These are phyloP conservation scores for Idaea biselata DNA, from an alignment of 2,888 invertebrate genomes.

Conservation along the genomic window DNA sequence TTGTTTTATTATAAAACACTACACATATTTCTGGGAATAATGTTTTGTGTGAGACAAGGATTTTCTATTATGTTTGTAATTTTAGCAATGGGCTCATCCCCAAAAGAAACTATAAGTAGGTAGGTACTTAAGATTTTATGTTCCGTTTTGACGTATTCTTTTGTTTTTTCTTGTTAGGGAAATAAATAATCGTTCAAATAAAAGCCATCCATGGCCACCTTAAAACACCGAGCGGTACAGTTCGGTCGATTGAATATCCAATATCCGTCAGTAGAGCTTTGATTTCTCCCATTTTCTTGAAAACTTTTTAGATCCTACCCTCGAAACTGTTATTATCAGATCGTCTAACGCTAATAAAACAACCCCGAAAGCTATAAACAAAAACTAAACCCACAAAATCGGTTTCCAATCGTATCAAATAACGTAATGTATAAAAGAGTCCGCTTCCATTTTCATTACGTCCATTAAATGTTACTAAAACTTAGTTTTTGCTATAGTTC, in stretches of 20 bases:
- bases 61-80: too few relatives aligned
- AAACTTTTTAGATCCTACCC: neutral
- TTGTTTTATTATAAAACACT: too few relatives aligned
- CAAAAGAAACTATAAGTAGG: too few relatives aligned
- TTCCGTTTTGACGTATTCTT: too few relatives aligned
- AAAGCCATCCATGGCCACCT: neutral
- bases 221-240: neutral
- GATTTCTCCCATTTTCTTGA: neutral
- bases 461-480: constrained; percentile 1
- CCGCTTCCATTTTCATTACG: neutral
- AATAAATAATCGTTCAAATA: too few relatives aligned
- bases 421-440: neutral
- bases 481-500: neutral
- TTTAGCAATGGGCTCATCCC: too few relatives aligned
- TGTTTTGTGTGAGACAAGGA: too few relatives aligned
- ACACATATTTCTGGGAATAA: too few relatives aligned
- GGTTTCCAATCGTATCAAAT: neutral
- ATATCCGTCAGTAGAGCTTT: neutral
- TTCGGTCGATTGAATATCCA: neutral
- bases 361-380: neutral
- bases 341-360: neutral
- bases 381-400: neutral
- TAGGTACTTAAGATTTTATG: too few relatives aligned
- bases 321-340: neutral
- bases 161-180: too few relatives aligned